Evolutionary conservation across 1,140 invertebrate species (phyloP).

Genomic region (Megathymus violae): DNA sequence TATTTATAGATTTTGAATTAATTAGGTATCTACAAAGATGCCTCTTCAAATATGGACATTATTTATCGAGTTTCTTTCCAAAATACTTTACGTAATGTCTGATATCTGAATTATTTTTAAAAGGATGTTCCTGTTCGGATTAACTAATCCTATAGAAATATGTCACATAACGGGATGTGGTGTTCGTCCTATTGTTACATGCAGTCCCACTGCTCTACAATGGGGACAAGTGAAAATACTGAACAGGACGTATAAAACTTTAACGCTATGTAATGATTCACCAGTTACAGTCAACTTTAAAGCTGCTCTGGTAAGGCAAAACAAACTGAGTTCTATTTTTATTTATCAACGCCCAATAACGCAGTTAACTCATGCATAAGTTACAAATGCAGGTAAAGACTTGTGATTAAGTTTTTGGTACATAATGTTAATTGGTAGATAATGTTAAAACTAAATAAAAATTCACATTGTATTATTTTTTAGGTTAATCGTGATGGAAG

Average conservation of each 20-base stretch:
- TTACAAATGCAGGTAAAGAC: too few species aligned
- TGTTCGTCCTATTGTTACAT: constrained; percentile 72
- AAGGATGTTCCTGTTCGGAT: constrained; percentile 68
- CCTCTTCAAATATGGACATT: not conserved
- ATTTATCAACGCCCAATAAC: too few species aligned
- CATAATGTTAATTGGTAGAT: too few species aligned
- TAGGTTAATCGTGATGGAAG: constrained; percentile 66
- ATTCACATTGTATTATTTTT: too few species aligned
- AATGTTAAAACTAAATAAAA: too few species aligned
- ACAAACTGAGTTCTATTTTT: not conserved
- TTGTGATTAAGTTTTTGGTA: too few species aligned
- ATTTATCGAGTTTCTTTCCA: not conserved
- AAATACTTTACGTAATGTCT: not conserved
- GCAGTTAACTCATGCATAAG: too few species aligned
- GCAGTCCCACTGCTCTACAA: constrained; percentile 57
- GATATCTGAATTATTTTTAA: constrained; percentile 23
- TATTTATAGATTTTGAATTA: too few species aligned
- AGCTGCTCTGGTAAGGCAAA: constrained; percentile 57
- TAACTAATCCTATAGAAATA: constrained; percentile 60
- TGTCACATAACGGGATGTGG: constrained; percentile 66
- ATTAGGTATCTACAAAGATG: not conserved
- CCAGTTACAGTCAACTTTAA: constrained; percentile 65
- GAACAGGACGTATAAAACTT: constrained; percentile 54
- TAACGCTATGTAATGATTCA: constrained; percentile 71
- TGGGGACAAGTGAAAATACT: constrained; percentile 73